Percentiles rank a stretch among this genome's conserved stretches.
phyloP scores from a whole-genome alignment of 2,797 vertebrate species.

The Netta rufina region DNA sequence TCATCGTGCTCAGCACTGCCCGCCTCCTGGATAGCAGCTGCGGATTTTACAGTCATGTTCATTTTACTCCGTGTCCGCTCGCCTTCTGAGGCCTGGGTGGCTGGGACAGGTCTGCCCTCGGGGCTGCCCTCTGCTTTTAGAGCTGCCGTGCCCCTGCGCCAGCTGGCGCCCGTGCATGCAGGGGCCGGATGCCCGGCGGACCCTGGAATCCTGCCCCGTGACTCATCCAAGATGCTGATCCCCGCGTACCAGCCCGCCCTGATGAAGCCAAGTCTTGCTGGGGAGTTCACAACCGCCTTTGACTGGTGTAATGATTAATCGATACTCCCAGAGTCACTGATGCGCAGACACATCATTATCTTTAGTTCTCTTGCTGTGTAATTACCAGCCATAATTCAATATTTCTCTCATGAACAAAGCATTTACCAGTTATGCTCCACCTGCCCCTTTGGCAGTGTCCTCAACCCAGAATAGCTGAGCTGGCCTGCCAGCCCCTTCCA shows the following conservation, averaged over 20 bases:
- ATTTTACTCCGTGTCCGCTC: slow-evolving; percentile 11
- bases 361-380: background rate
- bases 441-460: slow-evolving; percentile 45
- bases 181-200: background rate
- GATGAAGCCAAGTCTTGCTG: background rate
- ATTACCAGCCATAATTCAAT: slow-evolving; percentile 33
- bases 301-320: background rate
- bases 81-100: background rate
- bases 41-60: background rate
- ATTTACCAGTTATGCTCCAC: slow-evolving; percentile 39
- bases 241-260: background rate
- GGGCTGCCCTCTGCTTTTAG: background rate
- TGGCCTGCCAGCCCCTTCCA: slow-evolving; percentile 13
- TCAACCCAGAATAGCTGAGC: background rate
- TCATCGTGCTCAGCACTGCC: background rate
- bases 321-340: background rate
- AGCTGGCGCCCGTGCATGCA: background rate
- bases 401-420: slow-evolving; percentile 32
- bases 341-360: background rate
- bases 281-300: background rate
- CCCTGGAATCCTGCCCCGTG: background rate
- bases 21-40: slow-evolving; percentile 44
- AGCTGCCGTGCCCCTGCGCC: background rate
- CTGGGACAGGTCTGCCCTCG: background rate
- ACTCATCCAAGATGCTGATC: background rate